Evolutionary conservation across 2,888 invertebrate species (phyloP).

Genomic region (Dolichopus griseipennis): DNA sequence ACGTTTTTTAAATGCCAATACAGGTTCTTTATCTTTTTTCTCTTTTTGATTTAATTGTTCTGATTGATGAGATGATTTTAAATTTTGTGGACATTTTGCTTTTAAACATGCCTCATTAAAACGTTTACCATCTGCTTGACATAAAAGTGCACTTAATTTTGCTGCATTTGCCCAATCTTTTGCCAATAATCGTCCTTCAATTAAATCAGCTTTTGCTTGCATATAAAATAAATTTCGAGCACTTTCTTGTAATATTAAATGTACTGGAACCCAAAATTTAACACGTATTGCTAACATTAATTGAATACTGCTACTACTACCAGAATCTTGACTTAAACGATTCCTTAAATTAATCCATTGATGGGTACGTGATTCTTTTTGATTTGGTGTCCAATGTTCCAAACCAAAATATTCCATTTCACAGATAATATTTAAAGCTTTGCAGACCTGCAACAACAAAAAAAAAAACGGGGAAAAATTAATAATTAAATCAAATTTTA

Average conservation of each 20-base stretch:
- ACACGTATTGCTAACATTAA: slow-evolving; percentile 47
- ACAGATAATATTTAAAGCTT: slow-evolving; percentile 70
- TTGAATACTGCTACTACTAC: slow-evolving; percentile 35
- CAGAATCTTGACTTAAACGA: slow-evolving; percentile 38
- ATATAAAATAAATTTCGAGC: slow-evolving; percentile 78
- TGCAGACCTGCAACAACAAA: slow-evolving; percentile 60
- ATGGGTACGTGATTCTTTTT: slow-evolving; percentile 59
- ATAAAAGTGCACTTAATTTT: slow-evolving; percentile 65
- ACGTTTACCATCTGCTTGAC: slow-evolving; percentile 48
- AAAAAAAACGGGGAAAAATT: slow-evolving; percentile 7
- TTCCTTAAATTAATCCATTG: slow-evolving; percentile 83
- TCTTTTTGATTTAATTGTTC: slow-evolving; percentile 29
- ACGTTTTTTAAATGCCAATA: slow-evolving; percentile 39
- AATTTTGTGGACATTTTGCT: slow-evolving; percentile 36
- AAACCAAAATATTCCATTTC: slow-evolving; percentile 86
- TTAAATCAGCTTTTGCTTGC: slow-evolving; percentile 68
- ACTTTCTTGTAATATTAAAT: slow-evolving; percentile 72
- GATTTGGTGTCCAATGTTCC: slow-evolving; percentile 45
- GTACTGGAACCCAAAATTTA: slow-evolving; percentile 88
- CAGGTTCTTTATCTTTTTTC: slow-evolving; percentile 38
- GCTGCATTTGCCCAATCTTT: slow-evolving; percentile 60
- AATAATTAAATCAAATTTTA: too few species aligned
- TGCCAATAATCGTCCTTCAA: slow-evolving; percentile 63
- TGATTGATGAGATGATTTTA: slow-evolving; percentile 27
- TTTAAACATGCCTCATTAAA: slow-evolving; percentile 35